phyloP scores from a whole-genome alignment of 30 jellyfish, hydroid and myxozoan genomes.

The Chironex yamaguchii region DNA sequence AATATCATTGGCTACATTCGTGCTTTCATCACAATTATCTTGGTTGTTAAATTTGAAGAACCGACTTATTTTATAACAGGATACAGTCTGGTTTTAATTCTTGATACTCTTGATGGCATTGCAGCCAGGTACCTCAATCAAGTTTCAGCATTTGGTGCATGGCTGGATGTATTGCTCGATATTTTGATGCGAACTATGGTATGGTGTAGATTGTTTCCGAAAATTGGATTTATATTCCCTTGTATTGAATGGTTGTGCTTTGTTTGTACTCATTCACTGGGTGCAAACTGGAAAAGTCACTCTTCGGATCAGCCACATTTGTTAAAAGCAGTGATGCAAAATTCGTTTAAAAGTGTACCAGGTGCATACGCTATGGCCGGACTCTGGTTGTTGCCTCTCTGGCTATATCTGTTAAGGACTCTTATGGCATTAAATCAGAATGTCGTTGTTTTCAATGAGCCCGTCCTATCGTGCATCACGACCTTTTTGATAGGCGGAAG shows the following conservation, averaged over 20 bases:
- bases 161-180: constrained; percentile 84
- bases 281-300: constrained; percentile 72
- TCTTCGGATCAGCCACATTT: constrained; percentile 33
- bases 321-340: constrained; percentile 42
- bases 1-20: constrained; percentile 59
- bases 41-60: constrained; percentile 21
- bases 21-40: not conserved
- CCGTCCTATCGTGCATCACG: not conserved
- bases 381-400: constrained; percentile 69
- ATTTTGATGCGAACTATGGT: constrained; percentile 69
- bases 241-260: constrained; percentile 80
- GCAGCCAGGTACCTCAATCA: constrained; percentile 76
- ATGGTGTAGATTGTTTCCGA: constrained; percentile 74
- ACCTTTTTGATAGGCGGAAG: constrained; percentile 22
- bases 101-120: constrained; percentile 78
- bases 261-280: constrained; percentile 79
- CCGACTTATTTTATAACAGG: constrained; percentile 40
- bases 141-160: constrained; percentile 84
- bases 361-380: constrained; percentile 66
- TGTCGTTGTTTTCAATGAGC: not conserved
- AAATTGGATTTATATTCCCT: constrained; percentile 57
- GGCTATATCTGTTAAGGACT: constrained; percentile 27
- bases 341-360: constrained; percentile 42
- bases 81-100: constrained; percentile 23
- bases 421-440: not conserved